Evolutionary conservation across 2,113 vertebrate genomes (phyloP).

Genomic region (Hystrix brachyura): DNA sequence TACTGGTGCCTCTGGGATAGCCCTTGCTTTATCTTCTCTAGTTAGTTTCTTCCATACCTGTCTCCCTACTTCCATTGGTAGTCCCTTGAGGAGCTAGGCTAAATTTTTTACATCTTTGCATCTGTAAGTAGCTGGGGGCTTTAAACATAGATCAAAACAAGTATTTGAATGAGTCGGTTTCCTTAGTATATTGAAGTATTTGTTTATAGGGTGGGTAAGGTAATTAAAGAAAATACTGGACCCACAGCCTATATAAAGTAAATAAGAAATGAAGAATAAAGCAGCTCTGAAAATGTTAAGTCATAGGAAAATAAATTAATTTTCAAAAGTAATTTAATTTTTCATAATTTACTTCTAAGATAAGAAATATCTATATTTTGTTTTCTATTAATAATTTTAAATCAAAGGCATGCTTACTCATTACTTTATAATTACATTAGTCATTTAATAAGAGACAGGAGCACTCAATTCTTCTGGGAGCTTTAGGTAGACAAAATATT

Average conservation of each 20-base stretch:
- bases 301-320: constrained; percentile 51
- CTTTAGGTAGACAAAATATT: neutral
- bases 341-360: constrained; percentile 18
- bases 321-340: constrained; percentile 53
- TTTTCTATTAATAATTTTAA: constrained; percentile 65
- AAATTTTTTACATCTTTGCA: constrained; percentile 52
- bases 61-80: constrained; percentile 36
- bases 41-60: constrained; percentile 9
- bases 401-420: constrained; percentile 16
- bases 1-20: neutral
- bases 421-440: constrained; percentile 11
- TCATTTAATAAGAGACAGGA: constrained; percentile 51
- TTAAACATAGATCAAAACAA: constrained; percentile 59
- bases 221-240: constrained; percentile 64
- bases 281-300: constrained; percentile 16
- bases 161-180: constrained; percentile 43
- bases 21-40: constrained; percentile 39
- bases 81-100: constrained; percentile 14
- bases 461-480: constrained; percentile 21
- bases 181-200: constrained; percentile 40
- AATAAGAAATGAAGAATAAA: constrained; percentile 52
- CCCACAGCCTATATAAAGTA: constrained; percentile 1
- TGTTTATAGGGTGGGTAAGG: constrained; percentile 37
- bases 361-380: constrained; percentile 27
- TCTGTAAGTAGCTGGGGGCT: neutral